phyloP scores from a whole-genome alignment of 1,140 invertebrate species.

The Chrysomallon squamiferum region DNA sequence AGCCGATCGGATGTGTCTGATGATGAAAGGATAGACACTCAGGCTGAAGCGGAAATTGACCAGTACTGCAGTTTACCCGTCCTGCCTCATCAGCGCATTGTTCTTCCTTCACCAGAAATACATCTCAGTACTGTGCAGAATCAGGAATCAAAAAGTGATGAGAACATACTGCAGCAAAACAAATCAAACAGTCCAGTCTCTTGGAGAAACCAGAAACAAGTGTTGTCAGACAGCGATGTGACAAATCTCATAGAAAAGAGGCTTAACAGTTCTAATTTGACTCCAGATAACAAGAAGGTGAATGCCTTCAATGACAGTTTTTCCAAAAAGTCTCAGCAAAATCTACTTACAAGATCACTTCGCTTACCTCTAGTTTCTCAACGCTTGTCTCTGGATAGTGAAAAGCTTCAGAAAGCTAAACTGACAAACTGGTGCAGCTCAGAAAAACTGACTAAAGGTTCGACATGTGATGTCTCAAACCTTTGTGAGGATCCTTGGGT shows the following conservation, averaged over 20 bases:
- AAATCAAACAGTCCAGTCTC: background rate
- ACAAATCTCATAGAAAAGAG: no score
- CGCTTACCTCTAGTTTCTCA: slow-evolving; percentile 5
- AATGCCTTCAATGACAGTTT: slow-evolving; percentile 38
- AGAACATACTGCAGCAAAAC: no score
- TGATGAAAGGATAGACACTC: no score
- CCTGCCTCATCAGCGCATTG: no score
- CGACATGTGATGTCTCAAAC: slow-evolving; percentile 18
- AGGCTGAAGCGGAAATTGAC: no score
- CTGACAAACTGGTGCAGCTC: slow-evolving; percentile 30
- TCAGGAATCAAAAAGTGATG: no score
- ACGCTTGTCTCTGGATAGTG: slow-evolving; percentile 1
- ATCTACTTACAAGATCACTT: slow-evolving; percentile 14
- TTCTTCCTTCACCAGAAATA: no score
- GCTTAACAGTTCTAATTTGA: no score
- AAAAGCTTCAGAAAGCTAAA: slow-evolving; percentile 10
- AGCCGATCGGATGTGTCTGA: background rate
- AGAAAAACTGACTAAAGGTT: slow-evolving; percentile 27
- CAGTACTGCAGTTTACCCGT: no score
- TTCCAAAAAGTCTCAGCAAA: slow-evolving; percentile 25
- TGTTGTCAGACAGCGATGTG: no score
- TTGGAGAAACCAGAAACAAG: background rate
- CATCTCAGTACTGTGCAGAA: no score
- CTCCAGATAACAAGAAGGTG: slow-evolving; percentile 6
- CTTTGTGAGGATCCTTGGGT: slow-evolving; percentile 42